Percentiles rank a stretch among this genome's conserved stretches.
Evolutionary conservation across 2,113 vertebrate species (phyloP).

Genomic region (Sinocyclocheilus anshuiensis): DNA sequence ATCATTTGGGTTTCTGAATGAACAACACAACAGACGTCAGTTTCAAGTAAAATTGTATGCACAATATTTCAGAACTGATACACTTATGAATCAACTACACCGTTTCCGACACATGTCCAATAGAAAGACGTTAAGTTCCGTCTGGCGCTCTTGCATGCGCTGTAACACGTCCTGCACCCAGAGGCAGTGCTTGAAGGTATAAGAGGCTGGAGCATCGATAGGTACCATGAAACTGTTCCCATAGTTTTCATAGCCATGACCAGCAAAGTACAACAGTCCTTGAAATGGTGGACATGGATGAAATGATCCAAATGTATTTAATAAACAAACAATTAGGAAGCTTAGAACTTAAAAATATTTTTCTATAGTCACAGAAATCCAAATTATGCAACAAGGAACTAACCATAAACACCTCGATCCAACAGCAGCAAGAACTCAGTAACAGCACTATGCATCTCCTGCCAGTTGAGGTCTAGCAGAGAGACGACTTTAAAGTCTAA

Average conservation of each 20-base stretch:
- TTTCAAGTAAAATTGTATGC: background rate
- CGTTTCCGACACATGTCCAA: slow-evolving; percentile 90
- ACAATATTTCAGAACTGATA: background rate
- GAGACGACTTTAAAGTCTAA: slow-evolving; percentile 89
- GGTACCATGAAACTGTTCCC: slow-evolving; percentile 92
- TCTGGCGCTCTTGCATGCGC: slow-evolving; percentile 83
- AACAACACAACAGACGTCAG: background rate
- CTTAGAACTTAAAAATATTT: background rate
- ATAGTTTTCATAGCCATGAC: slow-evolving; percentile 87
- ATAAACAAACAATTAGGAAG: background rate
- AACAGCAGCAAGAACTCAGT: slow-evolving; percentile 84
- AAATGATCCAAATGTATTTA: background rate
- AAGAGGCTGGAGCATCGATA: slow-evolving; percentile 79
- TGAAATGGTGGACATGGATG: slow-evolving; percentile 1
- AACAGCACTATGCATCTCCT: slow-evolving; percentile 85
- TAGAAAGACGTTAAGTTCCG: slow-evolving; percentile 84
- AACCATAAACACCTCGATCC: slow-evolving; percentile 84
- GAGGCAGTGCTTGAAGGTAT: slow-evolving; percentile 81
- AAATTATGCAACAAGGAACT: background rate
- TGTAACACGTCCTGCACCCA: slow-evolving; percentile 83
- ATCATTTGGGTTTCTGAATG: slow-evolving; percentile 81
- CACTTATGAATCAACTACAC: slow-evolving; percentile 58
- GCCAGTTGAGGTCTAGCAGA: slow-evolving; percentile 82
- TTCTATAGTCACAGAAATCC: background rate
- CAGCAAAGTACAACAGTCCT: slow-evolving; percentile 87